Evolutionary conservation across 2,113 vertebrate genomes (phyloP).

Genomic region (Microtus pennsylvanicus): DNA sequence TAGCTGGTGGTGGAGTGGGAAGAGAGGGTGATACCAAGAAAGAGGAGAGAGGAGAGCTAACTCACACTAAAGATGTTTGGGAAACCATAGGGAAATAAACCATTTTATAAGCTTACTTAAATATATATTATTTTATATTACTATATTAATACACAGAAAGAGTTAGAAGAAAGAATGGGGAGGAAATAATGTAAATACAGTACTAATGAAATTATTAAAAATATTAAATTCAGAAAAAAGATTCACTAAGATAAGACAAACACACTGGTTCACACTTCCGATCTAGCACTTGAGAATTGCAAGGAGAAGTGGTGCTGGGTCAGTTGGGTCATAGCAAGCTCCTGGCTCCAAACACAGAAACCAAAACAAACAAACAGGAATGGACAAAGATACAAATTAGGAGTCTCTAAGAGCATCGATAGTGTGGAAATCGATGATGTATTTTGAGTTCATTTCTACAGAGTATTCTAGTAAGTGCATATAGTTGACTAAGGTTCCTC

Average conservation of each 20-base stretch:
- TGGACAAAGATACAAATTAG: not conserved
- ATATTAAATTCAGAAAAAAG: not conserved
- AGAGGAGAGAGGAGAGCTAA: not conserved
- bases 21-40: not conserved
- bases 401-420: not conserved
- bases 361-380: not conserved
- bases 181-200: not conserved
- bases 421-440: not conserved
- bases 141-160: too few relatives aligned
- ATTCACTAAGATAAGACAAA: not conserved
- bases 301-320: not conserved
- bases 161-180: not conserved
- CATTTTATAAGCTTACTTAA: not conserved
- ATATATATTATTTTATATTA: too few relatives aligned
- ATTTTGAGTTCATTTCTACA: not conserved
- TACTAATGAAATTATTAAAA: not conserved
- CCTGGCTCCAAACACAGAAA: not conserved
- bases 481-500: not conserved
- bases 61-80: not conserved
- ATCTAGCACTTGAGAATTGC: not conserved
- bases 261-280: not conserved
- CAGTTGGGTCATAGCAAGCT: not conserved
- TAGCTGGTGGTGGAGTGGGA: fast-evolving
- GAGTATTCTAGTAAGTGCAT: not conserved
- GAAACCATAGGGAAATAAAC: not conserved